phyloP scores from a whole-genome alignment of 2,888 invertebrate genomes.

The Gerris lacustris region DNA sequence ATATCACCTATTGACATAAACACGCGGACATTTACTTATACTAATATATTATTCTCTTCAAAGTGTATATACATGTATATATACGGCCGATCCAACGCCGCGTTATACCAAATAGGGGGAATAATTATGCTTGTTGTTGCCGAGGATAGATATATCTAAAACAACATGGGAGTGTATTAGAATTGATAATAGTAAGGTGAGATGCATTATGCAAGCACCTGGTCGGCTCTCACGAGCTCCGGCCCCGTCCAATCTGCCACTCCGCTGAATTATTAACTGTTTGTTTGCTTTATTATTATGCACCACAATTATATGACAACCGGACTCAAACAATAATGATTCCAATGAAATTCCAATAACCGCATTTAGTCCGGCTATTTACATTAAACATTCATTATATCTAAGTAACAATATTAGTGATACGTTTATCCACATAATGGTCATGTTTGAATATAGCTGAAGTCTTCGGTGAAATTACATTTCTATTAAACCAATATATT shows the following conservation, averaged over 20 bases:
- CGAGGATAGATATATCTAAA: neutral
- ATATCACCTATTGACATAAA: neutral
- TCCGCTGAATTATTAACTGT: neutral
- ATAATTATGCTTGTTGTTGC: neutral
- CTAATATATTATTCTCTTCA: neutral
- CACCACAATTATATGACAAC: neutral
- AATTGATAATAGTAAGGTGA: neutral
- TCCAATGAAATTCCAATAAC: too few species aligned
- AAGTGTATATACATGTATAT: neutral
- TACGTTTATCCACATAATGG: too few species aligned
- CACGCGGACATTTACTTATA: neutral
- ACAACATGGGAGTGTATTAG: neutral
- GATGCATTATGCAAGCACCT: neutral
- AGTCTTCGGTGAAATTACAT: too few species aligned
- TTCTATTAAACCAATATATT: too few species aligned
- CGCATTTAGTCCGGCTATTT: too few species aligned
- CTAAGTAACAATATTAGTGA: too few species aligned
- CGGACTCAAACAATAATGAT: too few species aligned
- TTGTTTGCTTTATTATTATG: slow-evolving; percentile 3
- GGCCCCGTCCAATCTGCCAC: neutral
- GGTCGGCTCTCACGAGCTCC: neutral
- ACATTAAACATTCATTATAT: too few species aligned
- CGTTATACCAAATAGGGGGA: neutral
- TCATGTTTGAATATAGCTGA: too few species aligned
- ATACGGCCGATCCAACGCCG: neutral